Base-by-base conservation (phyloP, 1,140 invertebrate species). In the Dreissena rostriformis region DNA sequence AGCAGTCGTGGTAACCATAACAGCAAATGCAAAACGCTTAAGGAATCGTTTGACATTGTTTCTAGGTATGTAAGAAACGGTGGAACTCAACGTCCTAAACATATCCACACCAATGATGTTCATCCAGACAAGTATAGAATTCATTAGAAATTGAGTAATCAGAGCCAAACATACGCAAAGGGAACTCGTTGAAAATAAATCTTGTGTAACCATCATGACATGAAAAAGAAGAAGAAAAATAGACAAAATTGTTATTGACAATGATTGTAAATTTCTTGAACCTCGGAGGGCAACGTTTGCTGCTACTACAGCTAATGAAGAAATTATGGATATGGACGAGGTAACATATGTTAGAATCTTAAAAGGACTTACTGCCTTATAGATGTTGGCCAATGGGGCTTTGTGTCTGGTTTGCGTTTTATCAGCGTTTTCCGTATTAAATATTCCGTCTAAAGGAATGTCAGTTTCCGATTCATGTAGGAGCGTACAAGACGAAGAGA, bases 91-190 rank as follows among this genome's bases (percentile, higher is more conserved):
- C 24, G 57, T 84, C 1, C 66, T 53, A 4, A 74, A 57, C 74
- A 84, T 77, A 24, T 84, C 82, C 22, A 61, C 51, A 52, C 82
- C 73, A 19, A 84, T 84, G 24, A 76, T 55, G 24, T 70, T 84
- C 51, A 68, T 61, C 82, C 82, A 84, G 26, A 39, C 17, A 51
- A 84, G 77, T n/a, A 51, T 71, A 26, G 22, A 61, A 11, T 76
- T n/a, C 15, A 68, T 22, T 24, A 77, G 10, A 19, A 77, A 77
- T 22, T 84, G 74, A 11, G 75, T 39, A 28, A 51, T 7, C 14
- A 61, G n/a, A 29, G 65, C 73, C 49, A 57, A 77, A 11, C 52
- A 11, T 11, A 24, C 22, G 53, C 82, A 84, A 22, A 22, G 6
- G 1, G 28, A 51, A 1, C 10, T n/a, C 12, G 22, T 19, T 8